Percentiles rank a stretch among this genome's conserved stretches.
Conservation (phyloP, 2,113 vertebrate species). For the Microtus montanus region DNA sequence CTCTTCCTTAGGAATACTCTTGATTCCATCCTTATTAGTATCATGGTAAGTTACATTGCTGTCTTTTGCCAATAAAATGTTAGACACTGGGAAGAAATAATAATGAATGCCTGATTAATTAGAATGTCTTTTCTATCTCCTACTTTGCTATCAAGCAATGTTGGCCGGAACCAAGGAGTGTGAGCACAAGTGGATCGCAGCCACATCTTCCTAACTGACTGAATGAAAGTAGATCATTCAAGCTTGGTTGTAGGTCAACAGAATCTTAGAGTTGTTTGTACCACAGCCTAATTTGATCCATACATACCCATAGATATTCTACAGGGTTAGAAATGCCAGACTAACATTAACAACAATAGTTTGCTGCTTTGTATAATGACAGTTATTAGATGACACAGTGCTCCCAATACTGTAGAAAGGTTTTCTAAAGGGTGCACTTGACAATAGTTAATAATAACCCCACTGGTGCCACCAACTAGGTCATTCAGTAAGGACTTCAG, state of each 20-base stretch:
- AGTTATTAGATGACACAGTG: not conserved
- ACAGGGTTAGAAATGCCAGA: not conserved
- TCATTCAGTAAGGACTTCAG: not conserved
- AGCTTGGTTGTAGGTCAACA: not conserved
- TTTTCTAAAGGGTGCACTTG: not conserved
- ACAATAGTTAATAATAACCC: not conserved
- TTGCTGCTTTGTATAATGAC: not conserved
- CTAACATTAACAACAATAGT: not conserved
- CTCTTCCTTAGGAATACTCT: not conserved
- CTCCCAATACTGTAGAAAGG: not conserved
- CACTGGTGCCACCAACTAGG: accelerated
- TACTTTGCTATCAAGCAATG: not conserved
- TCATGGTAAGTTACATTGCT: not conserved
- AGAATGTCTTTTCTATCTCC: not conserved
- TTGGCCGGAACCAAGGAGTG: not conserved
- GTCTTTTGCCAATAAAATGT: not conserved
- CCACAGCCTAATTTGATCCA: not conserved
- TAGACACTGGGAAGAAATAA: not conserved
- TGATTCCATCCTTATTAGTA: not conserved
- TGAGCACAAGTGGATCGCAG: not conserved
- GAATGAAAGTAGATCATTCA: not conserved
- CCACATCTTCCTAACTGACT: not conserved
- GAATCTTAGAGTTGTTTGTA: not conserved
- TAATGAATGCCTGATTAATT: not conserved
- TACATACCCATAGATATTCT: not conserved